Base-by-base conservation (phyloP, 2,113 vertebrate genomes). In the Tragulus kanchil region DNA sequence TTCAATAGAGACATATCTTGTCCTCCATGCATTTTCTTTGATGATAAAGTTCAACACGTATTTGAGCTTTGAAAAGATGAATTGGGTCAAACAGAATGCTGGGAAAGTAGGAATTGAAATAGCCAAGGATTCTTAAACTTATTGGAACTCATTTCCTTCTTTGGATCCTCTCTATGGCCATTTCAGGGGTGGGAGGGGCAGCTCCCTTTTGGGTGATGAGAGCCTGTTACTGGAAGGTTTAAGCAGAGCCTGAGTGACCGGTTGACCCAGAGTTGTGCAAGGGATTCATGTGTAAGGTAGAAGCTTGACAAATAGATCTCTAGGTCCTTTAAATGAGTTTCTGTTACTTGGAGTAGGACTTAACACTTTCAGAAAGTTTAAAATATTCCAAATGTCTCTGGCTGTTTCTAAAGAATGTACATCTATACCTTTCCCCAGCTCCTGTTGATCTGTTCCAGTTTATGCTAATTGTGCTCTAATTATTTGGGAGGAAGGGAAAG, bases 381-480 rank as follows among this genome's bases (percentile, higher is more conserved):
- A 88, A 92, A 90, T 91, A 67, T 59, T 56, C 82, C 77, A 71
- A 88, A 78, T 48, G 42, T 86, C 45, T 89, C 59, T 62, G 64
- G 23, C 19, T 89, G 17, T 95, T 97, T 78, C 85, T 93, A 45
- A 95, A 95, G 77, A 85, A 73, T 42, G 21, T 67, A 36, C 94
- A 77, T 91, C 64, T 95, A 87, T 48, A 59, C 19, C 59, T 94
- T 85, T 81, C 77, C 59, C 36, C 14, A 17, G 82, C 17, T 90
- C 85, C 78, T 28, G 73, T 58, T 95, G 95, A 93, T 90, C 59
- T 85, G 69, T 89, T 95, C 71, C 36, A 69, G 85, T 9, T 73
- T 92, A 86, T 97, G 89, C 82, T 94, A 95, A 95, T 93, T 75
- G 71, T 89, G 65, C 73, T 91, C 65, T 95, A 77, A 69, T 95